Percentiles rank a stretch among this genome's conserved stretches.
phyloP scores from a whole-genome alignment of 2,797 vertebrate genomes.

The Gymnocypris eckloni region DNA sequence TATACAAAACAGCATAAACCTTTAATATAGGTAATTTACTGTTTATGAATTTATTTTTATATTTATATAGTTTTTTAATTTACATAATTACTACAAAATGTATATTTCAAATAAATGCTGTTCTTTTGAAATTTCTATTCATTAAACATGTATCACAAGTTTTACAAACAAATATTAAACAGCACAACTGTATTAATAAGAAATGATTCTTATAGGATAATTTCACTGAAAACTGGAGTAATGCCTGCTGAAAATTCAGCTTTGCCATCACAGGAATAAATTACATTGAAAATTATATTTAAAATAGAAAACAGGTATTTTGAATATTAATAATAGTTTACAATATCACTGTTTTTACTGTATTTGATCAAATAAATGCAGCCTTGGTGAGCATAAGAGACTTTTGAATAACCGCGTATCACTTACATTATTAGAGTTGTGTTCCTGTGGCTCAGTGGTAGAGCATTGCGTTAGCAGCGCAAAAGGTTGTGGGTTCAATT shows the following conservation, averaged over 20 bases:
- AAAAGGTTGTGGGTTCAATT: no score
- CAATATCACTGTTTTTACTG: background rate
- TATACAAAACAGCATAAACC: no score
- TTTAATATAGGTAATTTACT: background rate
- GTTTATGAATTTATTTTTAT: background rate
- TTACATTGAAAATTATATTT: no score
- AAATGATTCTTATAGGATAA: background rate
- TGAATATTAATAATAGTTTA: background rate
- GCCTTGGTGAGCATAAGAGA: background rate
- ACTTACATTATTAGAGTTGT: background rate
- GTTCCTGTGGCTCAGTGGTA: no score
- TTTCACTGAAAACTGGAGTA: background rate
- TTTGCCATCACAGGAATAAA: background rate
- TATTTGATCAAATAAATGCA: background rate
- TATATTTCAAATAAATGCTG: background rate
- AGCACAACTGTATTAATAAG: background rate
- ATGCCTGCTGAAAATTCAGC: background rate
- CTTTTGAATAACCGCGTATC: background rate
- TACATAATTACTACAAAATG: background rate
- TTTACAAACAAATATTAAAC: background rate
- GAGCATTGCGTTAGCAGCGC: no score
- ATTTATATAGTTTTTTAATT: background rate
- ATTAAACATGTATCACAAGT: background rate
- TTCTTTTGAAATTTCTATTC: background rate
- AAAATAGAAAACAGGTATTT: background rate